Evolutionary conservation across 1,140 invertebrate species (phyloP).

Genomic region (Penaeus japonicus): DNA sequence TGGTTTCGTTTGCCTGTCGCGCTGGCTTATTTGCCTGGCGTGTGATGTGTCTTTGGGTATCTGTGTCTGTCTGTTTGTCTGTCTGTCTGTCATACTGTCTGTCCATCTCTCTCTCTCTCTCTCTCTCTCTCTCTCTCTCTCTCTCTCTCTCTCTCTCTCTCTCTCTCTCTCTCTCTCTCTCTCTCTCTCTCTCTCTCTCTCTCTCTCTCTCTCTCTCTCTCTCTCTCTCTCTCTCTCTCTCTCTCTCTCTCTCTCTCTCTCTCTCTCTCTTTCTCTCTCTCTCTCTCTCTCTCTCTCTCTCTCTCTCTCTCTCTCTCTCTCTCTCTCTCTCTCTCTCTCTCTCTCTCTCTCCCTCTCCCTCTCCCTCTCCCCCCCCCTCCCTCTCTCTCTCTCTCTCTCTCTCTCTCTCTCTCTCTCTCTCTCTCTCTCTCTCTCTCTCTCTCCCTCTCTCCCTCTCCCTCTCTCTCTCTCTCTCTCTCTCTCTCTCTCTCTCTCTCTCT

Average conservation of each 20-base stretch:
- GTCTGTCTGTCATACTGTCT: too few species aligned
- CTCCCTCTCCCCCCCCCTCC: not conserved
- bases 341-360: not conserved
- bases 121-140: too few species aligned
- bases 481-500: not conserved
- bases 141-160: too few species aligned
- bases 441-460: not conserved
- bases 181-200: too few species aligned
- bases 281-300: not conserved
- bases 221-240: constrained; percentile 22
- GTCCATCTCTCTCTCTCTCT: too few species aligned
- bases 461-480: not conserved
- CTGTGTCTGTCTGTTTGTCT: too few species aligned
- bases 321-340: not conserved
- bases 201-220: constrained; percentile 7
- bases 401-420: not conserved
- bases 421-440: too few species aligned
- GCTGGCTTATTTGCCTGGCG: too few species aligned
- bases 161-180: too few species aligned
- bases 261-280: not conserved
- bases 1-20: too few species aligned
- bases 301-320: not conserved
- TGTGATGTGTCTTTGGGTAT: too few species aligned
- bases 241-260: not conserved
- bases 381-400: not conserved